Base-by-base conservation (phyloP, 2,888 invertebrate species). In the Rhodophaea formosa region DNA sequence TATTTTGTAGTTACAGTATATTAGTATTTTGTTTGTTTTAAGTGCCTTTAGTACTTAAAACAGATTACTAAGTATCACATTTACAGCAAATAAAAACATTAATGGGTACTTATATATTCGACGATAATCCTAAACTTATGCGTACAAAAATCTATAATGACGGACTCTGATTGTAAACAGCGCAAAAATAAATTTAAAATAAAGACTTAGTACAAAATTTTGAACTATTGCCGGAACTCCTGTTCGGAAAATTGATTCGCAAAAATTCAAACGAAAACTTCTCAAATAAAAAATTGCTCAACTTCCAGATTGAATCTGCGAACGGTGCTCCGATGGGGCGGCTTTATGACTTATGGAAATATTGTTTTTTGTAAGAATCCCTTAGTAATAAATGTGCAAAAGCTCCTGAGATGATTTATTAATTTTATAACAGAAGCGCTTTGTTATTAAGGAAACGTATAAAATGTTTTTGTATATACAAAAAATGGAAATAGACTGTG, bases 231-330 rank as follows among this genome's bases (percentile, higher is more conserved):
- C 47, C 7, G 7, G n/a, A 47, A 17, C 23, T 46, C 6, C 46
- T 12, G 45, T 45, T 14, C 0, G 30, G 14, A 47, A 29, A 30
- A 47, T 47, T 47, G 46, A 46, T 47, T 47, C 30, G 8, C 29
- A 49, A 32, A 49, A 47, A 47, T 49, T 32, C 49, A 49, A 32
- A 32, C 49, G 49, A 49, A 49, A 47, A 49, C 15, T 49, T 49
- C 30, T 49, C 3, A 10, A 49, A 32, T 49, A 49, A 49, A 46
- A 45, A 49, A 49, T 32, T 30, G 49, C 15, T 49, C 32, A 49
- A 49, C 30, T 49, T 49, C 32, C 10, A 32, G 49, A 49, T 49
- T 49, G 15, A 32, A 49, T 49, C 46, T 30, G 10, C 14, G 6
- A 49, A 32, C 49, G 32, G 32, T 32, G 30, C 16, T 49, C 30